Conservation (phyloP, 2,888 invertebrate species). For the Flexamia atlantica region DNA sequence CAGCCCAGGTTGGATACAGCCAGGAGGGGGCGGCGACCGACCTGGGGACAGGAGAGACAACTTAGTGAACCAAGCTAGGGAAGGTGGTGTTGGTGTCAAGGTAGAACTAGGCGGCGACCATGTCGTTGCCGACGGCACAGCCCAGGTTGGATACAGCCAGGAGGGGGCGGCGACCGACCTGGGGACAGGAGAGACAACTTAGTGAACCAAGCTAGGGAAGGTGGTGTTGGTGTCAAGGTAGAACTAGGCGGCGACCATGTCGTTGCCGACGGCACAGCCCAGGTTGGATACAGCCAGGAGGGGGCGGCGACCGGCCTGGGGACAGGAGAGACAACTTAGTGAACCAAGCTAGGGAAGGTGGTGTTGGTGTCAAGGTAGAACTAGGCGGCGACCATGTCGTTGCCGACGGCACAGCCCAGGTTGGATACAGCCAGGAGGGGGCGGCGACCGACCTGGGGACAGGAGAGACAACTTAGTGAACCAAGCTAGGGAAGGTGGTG, state of each 20-base stretch:
- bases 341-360: too few relatives aligned
- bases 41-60: conserved; percentile 74
- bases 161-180: conserved; percentile 81
- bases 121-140: conserved; percentile 64
- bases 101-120: conserved; percentile 67
- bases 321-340: too few relatives aligned
- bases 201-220: conserved; percentile 65
- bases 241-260: conserved; percentile 67
- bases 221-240: conserved; percentile 65
- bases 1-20: conserved; percentile 75
- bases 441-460: too few relatives aligned
- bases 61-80: conserved; percentile 64
- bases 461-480: conserved; percentile 67
- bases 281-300: conserved; percentile 78
- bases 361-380: too few relatives aligned
- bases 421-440: too few relatives aligned
- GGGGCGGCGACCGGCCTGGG: conserved; percentile 79
- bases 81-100: conserved; percentile 65
- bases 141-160: conserved; percentile 77
- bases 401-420: too few relatives aligned
- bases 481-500: conserved; percentile 64
- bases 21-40: conserved; percentile 81
- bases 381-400: too few relatives aligned
- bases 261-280: conserved; percentile 66
- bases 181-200: conserved; percentile 66